Conservation (phyloP, 1,140 invertebrate genomes). For the Euura saliciscinereae region DNA sequence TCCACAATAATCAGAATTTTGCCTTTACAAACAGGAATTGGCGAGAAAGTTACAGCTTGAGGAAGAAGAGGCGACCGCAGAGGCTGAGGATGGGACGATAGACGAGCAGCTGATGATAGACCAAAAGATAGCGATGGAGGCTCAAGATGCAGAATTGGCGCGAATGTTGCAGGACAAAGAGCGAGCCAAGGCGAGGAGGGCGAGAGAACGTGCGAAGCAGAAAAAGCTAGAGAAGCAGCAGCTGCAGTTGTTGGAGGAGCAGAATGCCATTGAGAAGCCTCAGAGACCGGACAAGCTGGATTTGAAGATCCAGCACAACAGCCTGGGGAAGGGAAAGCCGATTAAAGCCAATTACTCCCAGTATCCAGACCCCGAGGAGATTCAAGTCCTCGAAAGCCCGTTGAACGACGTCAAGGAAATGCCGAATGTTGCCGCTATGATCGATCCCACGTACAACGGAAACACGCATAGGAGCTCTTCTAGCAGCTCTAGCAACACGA, state of each 20-base stretch:
- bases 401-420: conserved; percentile 40
- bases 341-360: conserved; percentile 33
- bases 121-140: conserved; percentile 83
- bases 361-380: conserved; percentile 57
- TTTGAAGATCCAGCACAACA: conserved; percentile 30
- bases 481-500: conserved; percentile 48
- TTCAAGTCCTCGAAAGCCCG: conserved; percentile 48
- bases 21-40: conserved; percentile 62
- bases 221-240: conserved; percentile 69
- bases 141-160: conserved; percentile 89
- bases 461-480: conserved; percentile 42
- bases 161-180: conserved; percentile 88
- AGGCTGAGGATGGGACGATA: conserved; percentile 62
- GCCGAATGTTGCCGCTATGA: conserved; percentile 55
- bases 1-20: conserved; percentile 4
- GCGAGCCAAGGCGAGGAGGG: conserved; percentile 70
- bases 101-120: conserved; percentile 71
- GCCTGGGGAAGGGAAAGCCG: conserved; percentile 22
- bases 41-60: conserved; percentile 71
- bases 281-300: conserved; percentile 52
- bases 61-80: conserved; percentile 58
- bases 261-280: conserved; percentile 42
- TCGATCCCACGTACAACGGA: conserved; percentile 56
- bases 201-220: conserved; percentile 69
- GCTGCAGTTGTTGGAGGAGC: conserved; percentile 47